A percentile compares a stretch with the other conserved stretches of the same genome.
These are phyloP conservation scores for Himalopsyche japonica DNA, from an alignment of 2,888 invertebrate species.

Conservation along the genomic window DNA sequence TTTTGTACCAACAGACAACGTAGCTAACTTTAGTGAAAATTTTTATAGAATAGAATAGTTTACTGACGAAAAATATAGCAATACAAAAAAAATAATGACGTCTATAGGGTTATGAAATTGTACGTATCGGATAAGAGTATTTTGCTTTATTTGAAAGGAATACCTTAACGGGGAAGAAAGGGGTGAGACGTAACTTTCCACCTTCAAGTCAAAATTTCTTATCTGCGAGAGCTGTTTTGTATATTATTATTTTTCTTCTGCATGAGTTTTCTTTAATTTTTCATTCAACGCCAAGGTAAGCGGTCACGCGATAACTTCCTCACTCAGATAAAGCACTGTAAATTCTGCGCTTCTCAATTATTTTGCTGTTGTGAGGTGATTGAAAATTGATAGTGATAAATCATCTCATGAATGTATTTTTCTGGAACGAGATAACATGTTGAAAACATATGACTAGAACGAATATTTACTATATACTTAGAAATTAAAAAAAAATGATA, in stretches of 20 bases:
- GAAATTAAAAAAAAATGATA: no score
- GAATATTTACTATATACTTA: no score
- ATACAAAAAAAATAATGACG: not conserved
- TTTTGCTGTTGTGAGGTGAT: no score
- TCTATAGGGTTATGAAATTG: not conserved
- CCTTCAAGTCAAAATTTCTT: conserved; percentile 24
- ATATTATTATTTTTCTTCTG: conserved; percentile 25
- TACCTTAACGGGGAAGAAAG: not conserved
- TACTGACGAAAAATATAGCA: no score
- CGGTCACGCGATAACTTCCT: conserved; percentile 37
- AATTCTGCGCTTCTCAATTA: not conserved
- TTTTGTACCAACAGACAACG: no score
- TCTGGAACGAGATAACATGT: no score
- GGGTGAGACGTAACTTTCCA: conserved; percentile 2
- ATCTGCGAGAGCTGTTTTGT: conserved; percentile 26
- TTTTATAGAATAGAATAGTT: no score
- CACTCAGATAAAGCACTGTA: conserved; percentile 4
- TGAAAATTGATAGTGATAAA: no score
- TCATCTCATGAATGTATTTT: no score
- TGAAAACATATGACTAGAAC: no score
- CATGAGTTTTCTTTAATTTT: conserved; percentile 34
- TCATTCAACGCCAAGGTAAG: conserved; percentile 34
- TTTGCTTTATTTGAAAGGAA: not conserved
- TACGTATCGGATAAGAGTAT: not conserved
- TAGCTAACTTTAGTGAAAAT: no score